Percentiles rank a stretch among this genome's conserved stretches.
Evolutionary conservation across 35 echinoderm and acorn worm genomes (phyloP).

Genomic region (Amphiura filiformis): DNA sequence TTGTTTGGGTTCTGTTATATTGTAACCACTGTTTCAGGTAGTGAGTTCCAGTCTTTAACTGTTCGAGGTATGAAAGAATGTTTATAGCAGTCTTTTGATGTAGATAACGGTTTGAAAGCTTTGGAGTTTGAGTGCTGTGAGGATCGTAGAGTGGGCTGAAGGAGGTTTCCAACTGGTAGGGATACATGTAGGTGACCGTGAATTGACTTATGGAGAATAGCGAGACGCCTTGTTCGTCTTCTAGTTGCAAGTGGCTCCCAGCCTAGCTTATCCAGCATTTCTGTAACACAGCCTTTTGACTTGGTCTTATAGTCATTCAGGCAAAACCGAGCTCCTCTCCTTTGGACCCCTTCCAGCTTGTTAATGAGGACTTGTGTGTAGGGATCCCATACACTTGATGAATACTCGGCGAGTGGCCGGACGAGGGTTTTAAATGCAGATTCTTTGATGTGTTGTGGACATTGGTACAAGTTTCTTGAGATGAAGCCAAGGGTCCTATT

Average conservation of each 20-base stretch:
- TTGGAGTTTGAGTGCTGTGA: background rate
- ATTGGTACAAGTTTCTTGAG: background rate
- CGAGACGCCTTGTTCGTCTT: background rate
- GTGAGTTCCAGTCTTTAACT: constrained; percentile 19
- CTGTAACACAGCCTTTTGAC: background rate
- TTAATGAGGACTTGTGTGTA: background rate
- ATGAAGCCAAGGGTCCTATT: constrained; percentile 20
- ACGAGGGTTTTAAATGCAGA: constrained; percentile 37
- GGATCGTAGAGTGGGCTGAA: background rate
- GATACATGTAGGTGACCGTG: constrained; percentile 3
- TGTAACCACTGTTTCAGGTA: background rate
- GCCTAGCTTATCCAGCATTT: constrained; percentile 11
- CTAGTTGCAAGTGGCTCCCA: background rate
- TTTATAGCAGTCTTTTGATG: constrained; percentile 1
- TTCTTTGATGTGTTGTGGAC: background rate
- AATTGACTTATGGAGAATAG: background rate
- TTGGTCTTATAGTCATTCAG: background rate
- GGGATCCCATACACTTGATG: constrained; percentile 18
- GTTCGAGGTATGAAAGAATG: constrained; percentile 23
- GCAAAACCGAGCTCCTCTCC: background rate
- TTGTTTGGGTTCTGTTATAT: no score
- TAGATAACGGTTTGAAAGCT: background rate
- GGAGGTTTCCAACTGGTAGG: background rate
- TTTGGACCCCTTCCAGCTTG: background rate
- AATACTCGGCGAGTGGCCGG: constrained; percentile 26